Evolutionary conservation across 2,888 invertebrate genomes (phyloP), one percentile per base, ranked within the genome.

Genomic region (Spisula subtruncata): DNA sequence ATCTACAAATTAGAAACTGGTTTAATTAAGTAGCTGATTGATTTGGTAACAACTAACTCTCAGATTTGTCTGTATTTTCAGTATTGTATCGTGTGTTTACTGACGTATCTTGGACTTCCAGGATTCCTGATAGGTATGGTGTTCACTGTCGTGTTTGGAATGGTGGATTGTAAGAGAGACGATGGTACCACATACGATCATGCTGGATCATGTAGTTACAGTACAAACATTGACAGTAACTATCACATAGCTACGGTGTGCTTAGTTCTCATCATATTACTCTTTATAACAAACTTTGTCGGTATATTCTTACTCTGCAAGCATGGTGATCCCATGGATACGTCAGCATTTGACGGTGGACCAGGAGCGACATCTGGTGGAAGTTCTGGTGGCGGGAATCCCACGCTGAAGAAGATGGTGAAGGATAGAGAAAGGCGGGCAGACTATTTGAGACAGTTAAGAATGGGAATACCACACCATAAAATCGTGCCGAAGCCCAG

Each of bases 381-480:
- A n/a, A 66, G 25, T 66, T 66, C 60, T 6, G 12, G n/a, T 18
- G 83, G 71, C 25, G 83, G 83, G 8, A 83, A 83, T 83, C 71
- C 66, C 0, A 83, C 83, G 12, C 66, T 83, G 8, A 83, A 25
- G 56, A 83, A 66, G 48, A 83, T 83, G 83, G 46, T n/a, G 10
- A 35, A 46, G n/a, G 83, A 83, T 29, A 41, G 83, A 46, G 71
- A 66, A 71, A 71, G 41, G 46, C 83, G 83, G 2, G 41, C 66
- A 12, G 83, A 83, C n/a, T 46, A 46, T 46, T 16, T n/a, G 1
- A 66, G 25, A 35, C 83, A 83, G 29, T 20, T 66, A 46, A 66
- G 83, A 83, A 83, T 83, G 83, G 71, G 83, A 20, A 54, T 41
- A 20, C 83, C 83, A n/a, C 66, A 46, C 25, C 66, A 83, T 35